Conservation (phyloP, 1,140 invertebrate species). For the Tetraneura akinire region DNA sequence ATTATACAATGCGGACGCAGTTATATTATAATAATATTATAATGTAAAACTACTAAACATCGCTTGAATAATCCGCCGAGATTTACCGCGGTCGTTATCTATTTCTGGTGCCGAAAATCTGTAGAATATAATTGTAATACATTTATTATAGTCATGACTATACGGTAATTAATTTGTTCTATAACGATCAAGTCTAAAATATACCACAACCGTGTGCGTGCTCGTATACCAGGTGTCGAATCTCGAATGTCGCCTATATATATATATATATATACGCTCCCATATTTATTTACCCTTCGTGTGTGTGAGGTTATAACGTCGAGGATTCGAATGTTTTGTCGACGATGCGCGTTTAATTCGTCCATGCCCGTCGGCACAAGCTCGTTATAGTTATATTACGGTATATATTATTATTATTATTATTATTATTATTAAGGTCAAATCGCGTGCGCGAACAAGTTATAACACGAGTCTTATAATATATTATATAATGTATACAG, state of each 20-base stretch:
- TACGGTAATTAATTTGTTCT: conserved; percentile 7
- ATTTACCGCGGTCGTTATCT: neutral
- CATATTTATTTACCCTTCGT: neutral
- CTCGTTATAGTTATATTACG: no score
- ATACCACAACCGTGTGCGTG: neutral
- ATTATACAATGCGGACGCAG: no score
- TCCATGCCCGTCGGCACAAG: conserved; percentile 13
- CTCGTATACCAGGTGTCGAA: conserved; percentile 22
- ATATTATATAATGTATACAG: no score
- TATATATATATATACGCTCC: no score
- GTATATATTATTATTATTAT: no score
- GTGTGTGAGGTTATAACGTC: neutral
- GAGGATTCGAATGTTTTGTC: conserved; percentile 23
- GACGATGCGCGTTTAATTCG: conserved; percentile 16
- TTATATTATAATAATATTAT: neutral
- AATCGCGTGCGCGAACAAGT: no score
- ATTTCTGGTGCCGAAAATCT: conserved; percentile 25
- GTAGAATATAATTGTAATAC: no score
- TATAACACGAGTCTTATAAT: no score
- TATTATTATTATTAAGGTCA: no score
- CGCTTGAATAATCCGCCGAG: neutral
- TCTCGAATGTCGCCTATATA: conserved; percentile 23
- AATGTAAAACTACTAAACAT: no score
- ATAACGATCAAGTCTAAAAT: conserved; percentile 6
- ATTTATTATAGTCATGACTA: neutral